These are phyloP conservation scores for Drosophila funebris DNA, from an alignment of 1,140 invertebrate genomes.

Conservation along the genomic window DNA sequence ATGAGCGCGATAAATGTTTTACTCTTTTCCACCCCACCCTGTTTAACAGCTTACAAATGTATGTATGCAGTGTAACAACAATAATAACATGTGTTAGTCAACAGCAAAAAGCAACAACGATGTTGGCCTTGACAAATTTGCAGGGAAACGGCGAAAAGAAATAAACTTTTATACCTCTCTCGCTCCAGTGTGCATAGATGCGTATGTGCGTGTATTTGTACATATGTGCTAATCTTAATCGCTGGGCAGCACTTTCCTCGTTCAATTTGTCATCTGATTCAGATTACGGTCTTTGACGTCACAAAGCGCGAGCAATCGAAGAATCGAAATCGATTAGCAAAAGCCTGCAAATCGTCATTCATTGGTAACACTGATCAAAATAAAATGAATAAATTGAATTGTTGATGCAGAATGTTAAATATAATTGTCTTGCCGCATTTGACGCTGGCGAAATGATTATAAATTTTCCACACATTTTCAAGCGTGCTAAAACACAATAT, in stretches of 20 bases:
- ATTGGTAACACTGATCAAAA: background rate
- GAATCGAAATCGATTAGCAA: conserved; percentile 23
- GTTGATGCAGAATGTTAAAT: background rate
- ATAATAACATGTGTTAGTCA: background rate
- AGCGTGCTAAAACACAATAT: background rate
- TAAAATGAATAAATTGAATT: conserved; percentile 6
- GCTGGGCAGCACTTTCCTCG: conserved; percentile 13
- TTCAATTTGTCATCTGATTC: conserved; percentile 8
- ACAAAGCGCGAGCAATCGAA: background rate
- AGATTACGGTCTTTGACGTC: conserved; percentile 11
- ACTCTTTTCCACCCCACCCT: background rate
- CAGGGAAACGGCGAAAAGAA: conserved; percentile 9
- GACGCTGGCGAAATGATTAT: conserved; percentile 13
- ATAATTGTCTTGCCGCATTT: conserved; percentile 5
- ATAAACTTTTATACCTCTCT: background rate
- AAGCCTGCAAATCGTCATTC: background rate
- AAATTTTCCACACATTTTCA: conserved; percentile 22
- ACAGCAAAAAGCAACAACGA: conserved; percentile 9
- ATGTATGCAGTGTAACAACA: background rate
- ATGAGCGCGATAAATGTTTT: background rate
- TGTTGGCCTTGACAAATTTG: conserved; percentile 34
- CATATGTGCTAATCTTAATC: conserved; percentile 24
- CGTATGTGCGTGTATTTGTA: background rate
- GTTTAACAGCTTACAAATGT: background rate
- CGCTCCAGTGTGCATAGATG: background rate